Base-by-base conservation (phyloP, 2,113 vertebrate species). In the Anolis sagrei region DNA sequence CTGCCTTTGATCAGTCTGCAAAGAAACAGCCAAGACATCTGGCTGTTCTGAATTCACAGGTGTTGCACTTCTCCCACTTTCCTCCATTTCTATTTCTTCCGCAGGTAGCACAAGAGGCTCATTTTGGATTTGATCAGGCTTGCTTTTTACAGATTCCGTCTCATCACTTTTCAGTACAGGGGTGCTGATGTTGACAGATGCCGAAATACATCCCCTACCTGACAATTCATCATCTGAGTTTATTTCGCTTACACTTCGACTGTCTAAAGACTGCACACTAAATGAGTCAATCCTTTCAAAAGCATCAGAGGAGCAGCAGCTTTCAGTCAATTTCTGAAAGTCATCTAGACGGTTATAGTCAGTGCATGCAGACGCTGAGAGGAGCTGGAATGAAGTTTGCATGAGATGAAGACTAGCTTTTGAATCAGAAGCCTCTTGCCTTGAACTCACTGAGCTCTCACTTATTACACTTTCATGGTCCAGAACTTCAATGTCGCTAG, bases 271-370 rank as follows among this genome's bases (percentile, higher is more conserved):
- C 95, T 99, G 99, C 79, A 99, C 94, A 1, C 99, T 99, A 89
- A 99, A 99, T 0, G 98, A 99, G 95, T 99, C 99, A 18, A 99
- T 99, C 86, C 99, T 98, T 94, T 99, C 99, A 75, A 99, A 99
- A 7, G 98, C 99, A 72, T 99, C 99, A 0, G 98, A 99, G 13
- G 98, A 99, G 79, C 98, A 93, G 19, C 97, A 97, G 93, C 99
- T 99, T 93, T 99, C 98, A 0, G 97, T 98, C 93, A 99, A 97
- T 92, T 99, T 99, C 13, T 97, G 97, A 73, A 99, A 99, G 93
- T 99, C 98, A 79, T 99, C 99, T 76, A 98, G 90, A 44, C 97
- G 97, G 25, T 96, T 95, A 76, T 98, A 98, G 83, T 99, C 98
- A 0, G 95, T 93, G 84, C 98, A 99, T 16, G 98, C 94, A n/a